Conservation (phyloP, 2,888 invertebrate genomes). For the Prostheceraeus crozeri region DNA sequence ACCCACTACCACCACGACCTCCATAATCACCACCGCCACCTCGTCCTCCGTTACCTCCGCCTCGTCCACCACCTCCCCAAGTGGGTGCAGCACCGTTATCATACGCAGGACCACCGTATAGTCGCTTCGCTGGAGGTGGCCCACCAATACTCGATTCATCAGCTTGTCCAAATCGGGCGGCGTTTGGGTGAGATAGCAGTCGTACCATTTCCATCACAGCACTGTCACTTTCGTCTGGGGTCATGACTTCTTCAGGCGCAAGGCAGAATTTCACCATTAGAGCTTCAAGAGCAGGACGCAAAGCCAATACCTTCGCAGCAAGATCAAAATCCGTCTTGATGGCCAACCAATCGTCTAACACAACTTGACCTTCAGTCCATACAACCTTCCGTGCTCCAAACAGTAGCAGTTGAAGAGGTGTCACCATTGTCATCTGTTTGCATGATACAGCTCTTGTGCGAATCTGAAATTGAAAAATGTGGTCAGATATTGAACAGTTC, state of each 20-base stretch:
- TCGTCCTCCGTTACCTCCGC: too few relatives aligned
- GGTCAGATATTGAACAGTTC: neutral
- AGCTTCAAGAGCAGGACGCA: slow-evolving; percentile 79
- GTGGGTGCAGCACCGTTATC: too few relatives aligned
- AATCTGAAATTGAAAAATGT: slow-evolving; percentile 60
- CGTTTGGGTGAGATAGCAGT: too few relatives aligned
- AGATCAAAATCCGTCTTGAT: slow-evolving; percentile 71
- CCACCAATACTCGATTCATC: too few relatives aligned
- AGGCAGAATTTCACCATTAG: slow-evolving; percentile 67
- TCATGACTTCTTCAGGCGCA: slow-evolving; percentile 69
- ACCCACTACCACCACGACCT: too few relatives aligned
- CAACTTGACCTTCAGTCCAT: slow-evolving; percentile 62
- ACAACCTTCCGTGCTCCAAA: slow-evolving; percentile 85
- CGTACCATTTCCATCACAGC: slow-evolving; percentile 66
- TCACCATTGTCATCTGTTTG: slow-evolving; percentile 91
- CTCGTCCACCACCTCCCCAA: too few relatives aligned
- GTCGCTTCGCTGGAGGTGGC: too few relatives aligned
- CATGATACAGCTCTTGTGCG: slow-evolving; percentile 87
- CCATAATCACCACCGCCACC: too few relatives aligned
- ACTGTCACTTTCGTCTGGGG: slow-evolving; percentile 64
- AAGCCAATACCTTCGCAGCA: slow-evolving; percentile 73
- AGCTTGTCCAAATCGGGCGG: too few relatives aligned
- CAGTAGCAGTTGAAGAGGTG: slow-evolving; percentile 80
- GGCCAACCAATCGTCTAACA: slow-evolving; percentile 86
- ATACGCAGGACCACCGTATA: too few relatives aligned